phyloP scores from a whole-genome alignment of 2,888 invertebrate species.

The Thereva unica region DNA sequence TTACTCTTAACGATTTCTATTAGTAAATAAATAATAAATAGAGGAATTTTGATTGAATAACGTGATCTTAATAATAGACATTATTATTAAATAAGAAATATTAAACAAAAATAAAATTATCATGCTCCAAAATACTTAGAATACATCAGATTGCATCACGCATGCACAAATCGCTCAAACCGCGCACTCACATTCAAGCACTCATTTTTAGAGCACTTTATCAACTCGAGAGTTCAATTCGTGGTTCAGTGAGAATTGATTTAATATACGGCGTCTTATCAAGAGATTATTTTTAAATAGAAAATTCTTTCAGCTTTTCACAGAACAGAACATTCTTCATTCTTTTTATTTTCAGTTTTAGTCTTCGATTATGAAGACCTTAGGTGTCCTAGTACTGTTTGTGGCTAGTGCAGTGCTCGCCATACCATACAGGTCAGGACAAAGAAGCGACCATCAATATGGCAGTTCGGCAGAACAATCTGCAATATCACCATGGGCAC shows the following conservation, averaged over 20 bases:
- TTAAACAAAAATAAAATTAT: neutral
- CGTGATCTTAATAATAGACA: no score
- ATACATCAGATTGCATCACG: conserved; percentile 25
- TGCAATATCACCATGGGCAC: conserved; percentile 49
- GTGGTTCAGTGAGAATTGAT: conserved; percentile 36
- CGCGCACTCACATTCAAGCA: neutral
- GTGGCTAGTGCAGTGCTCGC: neutral
- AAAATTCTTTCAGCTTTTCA: conserved; percentile 10
- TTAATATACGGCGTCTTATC: conserved; percentile 9
- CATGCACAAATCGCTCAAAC: conserved; percentile 1
- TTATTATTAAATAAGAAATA: no score
- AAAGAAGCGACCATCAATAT: conserved; percentile 4
- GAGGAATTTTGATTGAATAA: no score
- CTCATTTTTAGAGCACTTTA: conserved; percentile 11
- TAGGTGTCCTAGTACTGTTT: conserved; percentile 9
- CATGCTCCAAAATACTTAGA: neutral
- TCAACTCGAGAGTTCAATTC: conserved; percentile 27
- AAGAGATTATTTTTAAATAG: conserved; percentile 8
- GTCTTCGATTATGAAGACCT: conserved; percentile 31
- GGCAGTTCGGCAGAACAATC: conserved; percentile 32
- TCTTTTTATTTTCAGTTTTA: conserved; percentile 4
- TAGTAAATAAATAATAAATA: no score
- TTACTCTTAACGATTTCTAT: no score
- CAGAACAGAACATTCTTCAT: conserved; percentile 2
- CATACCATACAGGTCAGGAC: neutral